These are phyloP conservation scores for Antedon mediterranea DNA, from an alignment of 53 echinoderm and acorn worm species.

Conservation along the genomic window DNA sequence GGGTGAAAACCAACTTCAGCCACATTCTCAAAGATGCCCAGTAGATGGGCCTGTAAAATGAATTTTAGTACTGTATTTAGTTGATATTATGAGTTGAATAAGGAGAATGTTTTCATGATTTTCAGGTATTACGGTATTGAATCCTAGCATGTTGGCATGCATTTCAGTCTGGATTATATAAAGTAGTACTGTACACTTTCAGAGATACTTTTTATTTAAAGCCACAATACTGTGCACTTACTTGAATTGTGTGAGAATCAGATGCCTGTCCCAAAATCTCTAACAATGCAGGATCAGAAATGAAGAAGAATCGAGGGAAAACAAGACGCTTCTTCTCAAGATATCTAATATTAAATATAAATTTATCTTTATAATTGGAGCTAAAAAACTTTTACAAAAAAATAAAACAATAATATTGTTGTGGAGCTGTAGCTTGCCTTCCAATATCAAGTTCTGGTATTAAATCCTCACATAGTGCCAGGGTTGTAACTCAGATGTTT, in stretches of 20 bases:
- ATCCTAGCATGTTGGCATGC: no score
- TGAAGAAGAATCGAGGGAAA: slow-evolving; percentile 96
- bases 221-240: slow-evolving; percentile 1
- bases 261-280: slow-evolving; percentile 96
- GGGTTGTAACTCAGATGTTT: no score
- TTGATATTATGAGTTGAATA: background rate
- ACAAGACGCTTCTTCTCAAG: slow-evolving; percentile 95
- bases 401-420: no score
- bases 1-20: slow-evolving; percentile 90
- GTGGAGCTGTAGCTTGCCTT: no score
- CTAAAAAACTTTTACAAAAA: background rate
- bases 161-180: no score
- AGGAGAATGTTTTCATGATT: background rate
- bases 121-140: background rate
- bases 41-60: slow-evolving; percentile 90
- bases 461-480: no score
- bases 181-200: no score
- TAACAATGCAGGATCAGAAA: slow-evolving; percentile 89
- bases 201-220: no score
- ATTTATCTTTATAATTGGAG: background rate
- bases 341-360: slow-evolving; percentile 31
- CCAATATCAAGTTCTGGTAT: no score
- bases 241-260: slow-evolving; percentile 97
- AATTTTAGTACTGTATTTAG: background rate
- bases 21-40: slow-evolving; percentile 98